These are phyloP conservation scores for Furcula furcula DNA, from an alignment of 2,888 invertebrate species.

Conservation along the genomic window DNA sequence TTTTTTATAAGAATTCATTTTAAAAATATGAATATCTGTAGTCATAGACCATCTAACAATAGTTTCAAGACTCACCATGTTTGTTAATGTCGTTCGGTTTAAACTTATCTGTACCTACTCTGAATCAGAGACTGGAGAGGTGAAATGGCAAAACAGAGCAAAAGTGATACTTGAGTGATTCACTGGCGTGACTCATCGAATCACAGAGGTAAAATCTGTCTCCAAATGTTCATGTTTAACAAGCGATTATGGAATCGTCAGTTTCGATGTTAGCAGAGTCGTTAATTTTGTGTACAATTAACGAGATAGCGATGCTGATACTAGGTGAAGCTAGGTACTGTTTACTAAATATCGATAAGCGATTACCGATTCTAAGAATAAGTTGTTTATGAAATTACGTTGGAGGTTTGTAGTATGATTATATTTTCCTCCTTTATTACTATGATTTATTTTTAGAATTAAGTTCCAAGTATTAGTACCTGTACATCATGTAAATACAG, in stretches of 20 bases:
- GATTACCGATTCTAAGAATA: constrained; percentile 36
- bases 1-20: no score
- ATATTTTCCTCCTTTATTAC: constrained; percentile 1
- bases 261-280: constrained; percentile 27
- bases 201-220: constrained; percentile 20
- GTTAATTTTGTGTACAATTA: constrained; percentile 48
- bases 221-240: constrained; percentile 35
- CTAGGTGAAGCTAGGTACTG: constrained; percentile 25
- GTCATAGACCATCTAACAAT: constrained; percentile 16
- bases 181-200: constrained; percentile 34
- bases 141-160: constrained; percentile 40
- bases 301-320: constrained; percentile 50
- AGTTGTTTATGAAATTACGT: constrained; percentile 22
- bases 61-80: constrained; percentile 19
- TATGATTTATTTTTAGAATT: no score
- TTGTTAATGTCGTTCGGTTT: constrained; percentile 12
- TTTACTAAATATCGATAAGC: constrained; percentile 26
- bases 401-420: constrained; percentile 5
- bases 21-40: not conserved
- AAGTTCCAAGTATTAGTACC: no score
- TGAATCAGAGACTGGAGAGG: constrained; percentile 40
- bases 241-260: constrained; percentile 43
- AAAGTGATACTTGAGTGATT: constrained; percentile 37
- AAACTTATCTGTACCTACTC: constrained; percentile 13
- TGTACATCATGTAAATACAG: no score